Conservation (phyloP, 2,113 vertebrate species). For the Podarcis cretensis region DNA sequence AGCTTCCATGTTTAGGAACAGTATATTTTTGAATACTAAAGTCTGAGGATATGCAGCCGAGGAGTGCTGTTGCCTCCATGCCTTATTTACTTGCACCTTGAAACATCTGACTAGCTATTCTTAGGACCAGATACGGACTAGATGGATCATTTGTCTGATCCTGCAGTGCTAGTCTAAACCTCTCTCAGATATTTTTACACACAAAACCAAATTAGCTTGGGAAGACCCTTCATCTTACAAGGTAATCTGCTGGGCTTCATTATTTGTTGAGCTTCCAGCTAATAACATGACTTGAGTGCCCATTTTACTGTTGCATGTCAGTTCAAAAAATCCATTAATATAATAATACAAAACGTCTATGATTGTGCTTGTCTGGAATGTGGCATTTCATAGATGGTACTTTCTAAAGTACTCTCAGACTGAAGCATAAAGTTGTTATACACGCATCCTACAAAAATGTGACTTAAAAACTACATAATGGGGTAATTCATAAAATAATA, state of each 20-base stretch:
- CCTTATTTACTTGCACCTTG: not conserved
- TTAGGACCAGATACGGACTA: not conserved
- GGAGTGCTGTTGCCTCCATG: not conserved
- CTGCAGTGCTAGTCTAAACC: not conserved
- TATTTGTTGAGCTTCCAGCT: not conserved
- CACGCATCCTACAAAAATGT: not conserved
- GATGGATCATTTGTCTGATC: not conserved
- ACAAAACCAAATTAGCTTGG: not conserved
- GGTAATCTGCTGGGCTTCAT: not conserved
- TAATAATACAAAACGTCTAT: not conserved
- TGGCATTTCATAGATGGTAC: not conserved
- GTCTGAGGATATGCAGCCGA: not conserved
- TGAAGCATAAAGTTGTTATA: not conserved
- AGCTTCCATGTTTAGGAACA: not conserved
- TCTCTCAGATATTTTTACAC: not conserved
- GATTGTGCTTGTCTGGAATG: not conserved
- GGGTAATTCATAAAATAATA: not conserved
- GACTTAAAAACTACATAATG: not conserved
- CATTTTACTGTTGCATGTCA: not conserved
- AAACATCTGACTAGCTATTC: not conserved
- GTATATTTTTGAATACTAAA: not conserved
- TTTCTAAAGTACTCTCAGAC: not conserved
- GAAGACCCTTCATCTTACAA: not conserved
- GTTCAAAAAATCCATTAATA: not conserved
- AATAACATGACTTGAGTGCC: not conserved